A percentile compares a stretch with the other conserved stretches of the same genome.
These are phyloP conservation scores for Moxostoma hubbsi DNA, from an alignment of 2,797 vertebrate species.

Conservation along the genomic window DNA sequence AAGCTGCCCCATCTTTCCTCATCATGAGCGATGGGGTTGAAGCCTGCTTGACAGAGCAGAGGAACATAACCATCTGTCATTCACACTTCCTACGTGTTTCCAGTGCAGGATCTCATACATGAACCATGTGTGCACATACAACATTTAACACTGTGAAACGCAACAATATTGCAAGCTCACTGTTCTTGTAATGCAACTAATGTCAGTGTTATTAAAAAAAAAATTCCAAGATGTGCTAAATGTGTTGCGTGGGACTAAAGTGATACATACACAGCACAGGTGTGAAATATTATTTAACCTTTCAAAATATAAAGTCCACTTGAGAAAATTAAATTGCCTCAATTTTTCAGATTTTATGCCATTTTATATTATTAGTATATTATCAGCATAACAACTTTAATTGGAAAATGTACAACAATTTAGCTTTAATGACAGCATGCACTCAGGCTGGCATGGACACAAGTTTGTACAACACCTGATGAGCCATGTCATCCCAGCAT, in stretches of 20 bases:
- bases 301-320: neutral
- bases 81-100: constrained; percentile 32
- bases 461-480: too few relatives aligned
- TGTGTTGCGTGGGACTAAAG: neutral
- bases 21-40: constrained; percentile 41
- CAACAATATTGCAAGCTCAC: neutral
- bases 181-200: neutral
- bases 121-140: constrained; percentile 40
- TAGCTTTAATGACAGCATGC: too few relatives aligned
- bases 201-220: neutral
- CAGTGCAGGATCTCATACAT: constrained; percentile 22
- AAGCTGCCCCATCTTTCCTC: constrained; percentile 35
- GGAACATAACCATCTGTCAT: constrained; percentile 56
- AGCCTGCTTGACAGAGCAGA: constrained; percentile 45
- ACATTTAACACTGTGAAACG: constrained; percentile 28
- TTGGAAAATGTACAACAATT: too few relatives aligned
- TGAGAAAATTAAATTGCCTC: too few relatives aligned
- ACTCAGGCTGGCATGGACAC: too few relatives aligned
- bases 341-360: too few relatives aligned
- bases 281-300: constrained; percentile 23
- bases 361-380: too few relatives aligned
- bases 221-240: neutral
- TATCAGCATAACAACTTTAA: too few relatives aligned
- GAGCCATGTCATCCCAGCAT: too few relatives aligned
- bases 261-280: neutral